Evolutionary conservation across 1,140 invertebrate genomes (phyloP).

Genomic region (Calosoma granatense): DNA sequence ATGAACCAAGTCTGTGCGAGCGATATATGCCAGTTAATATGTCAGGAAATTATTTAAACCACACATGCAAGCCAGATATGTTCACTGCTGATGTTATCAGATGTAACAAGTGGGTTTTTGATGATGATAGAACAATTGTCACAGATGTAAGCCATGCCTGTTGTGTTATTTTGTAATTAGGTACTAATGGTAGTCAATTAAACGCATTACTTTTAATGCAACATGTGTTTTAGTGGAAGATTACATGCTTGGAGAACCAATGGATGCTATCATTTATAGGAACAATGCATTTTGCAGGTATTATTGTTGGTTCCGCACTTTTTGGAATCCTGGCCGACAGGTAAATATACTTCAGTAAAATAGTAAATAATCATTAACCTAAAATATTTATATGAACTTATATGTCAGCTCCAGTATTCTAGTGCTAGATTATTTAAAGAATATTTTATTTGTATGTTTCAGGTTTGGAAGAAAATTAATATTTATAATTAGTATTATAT

Average conservation of each 20-base stretch:
- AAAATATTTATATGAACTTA: constrained; percentile 11
- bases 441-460: constrained; percentile 14
- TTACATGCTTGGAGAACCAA: constrained; percentile 46
- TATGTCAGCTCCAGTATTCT: neutral
- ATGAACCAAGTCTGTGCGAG: constrained; percentile 22
- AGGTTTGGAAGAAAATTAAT: constrained; percentile 50
- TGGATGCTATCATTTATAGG: constrained; percentile 55
- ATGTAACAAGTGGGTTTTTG: constrained; percentile 42
- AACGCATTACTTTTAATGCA: neutral
- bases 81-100: constrained; percentile 27
- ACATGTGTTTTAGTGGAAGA: constrained; percentile 37
- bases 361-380: neutral
- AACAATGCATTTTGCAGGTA: constrained; percentile 48
- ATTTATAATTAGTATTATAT: constrained; percentile 42
- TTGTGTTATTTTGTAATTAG: neutral
- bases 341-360: constrained; percentile 30
- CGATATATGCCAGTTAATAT: constrained; percentile 22
- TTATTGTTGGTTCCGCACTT: constrained; percentile 44
- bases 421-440: neutral
- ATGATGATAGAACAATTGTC: constrained; percentile 42
- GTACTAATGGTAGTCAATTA: no score
- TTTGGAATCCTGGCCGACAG: constrained; percentile 48
- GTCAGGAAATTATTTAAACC: constrained; percentile 23
- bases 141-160: constrained; percentile 41
- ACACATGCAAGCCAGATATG: constrained; percentile 26